These are phyloP conservation scores for Lasioglossum villosulum DNA, from an alignment of 2,888 invertebrate genomes.

Conservation along the genomic window DNA sequence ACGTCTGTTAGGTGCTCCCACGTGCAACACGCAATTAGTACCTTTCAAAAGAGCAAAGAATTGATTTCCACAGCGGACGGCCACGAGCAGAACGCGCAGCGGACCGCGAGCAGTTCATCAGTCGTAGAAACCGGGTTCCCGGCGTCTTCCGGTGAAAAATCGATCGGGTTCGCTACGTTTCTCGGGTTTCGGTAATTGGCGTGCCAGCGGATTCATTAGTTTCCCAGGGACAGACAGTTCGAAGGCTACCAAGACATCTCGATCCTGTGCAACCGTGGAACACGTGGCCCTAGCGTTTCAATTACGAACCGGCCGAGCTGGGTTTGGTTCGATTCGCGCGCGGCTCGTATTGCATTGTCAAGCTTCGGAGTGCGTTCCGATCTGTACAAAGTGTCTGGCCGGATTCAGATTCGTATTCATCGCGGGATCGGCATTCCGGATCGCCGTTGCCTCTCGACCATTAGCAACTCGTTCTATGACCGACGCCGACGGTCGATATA, in stretches of 20 bases:
- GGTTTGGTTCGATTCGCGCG: conserved; percentile 36
- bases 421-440: conserved; percentile 42
- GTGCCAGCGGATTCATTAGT: conserved; percentile 45
- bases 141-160: conserved; percentile 3
- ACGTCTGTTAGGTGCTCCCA: neutral
- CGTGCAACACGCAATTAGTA: neutral
- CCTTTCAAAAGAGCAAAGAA: neutral
- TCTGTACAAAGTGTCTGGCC: conserved; percentile 38
- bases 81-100: neutral
- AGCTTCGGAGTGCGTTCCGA: conserved; percentile 51
- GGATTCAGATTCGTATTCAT: conserved; percentile 24
- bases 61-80: neutral
- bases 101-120: neutral
- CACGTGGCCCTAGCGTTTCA: conserved; percentile 44
- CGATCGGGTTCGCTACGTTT: conserved; percentile 9
- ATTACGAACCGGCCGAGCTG: conserved; percentile 30
- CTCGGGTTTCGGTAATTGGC: conserved; percentile 31
- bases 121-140: neutral
- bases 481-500: neutral
- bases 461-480: conserved; percentile 22
- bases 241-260: conserved; percentile 26
- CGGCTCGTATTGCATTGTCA: conserved; percentile 52
- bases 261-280: conserved; percentile 23
- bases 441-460: conserved; percentile 29
- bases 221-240: conserved; percentile 14